Evolutionary conservation across 1,140 invertebrate species (phyloP).

Genomic region (Stenopsyche tienmushanensis): DNA sequence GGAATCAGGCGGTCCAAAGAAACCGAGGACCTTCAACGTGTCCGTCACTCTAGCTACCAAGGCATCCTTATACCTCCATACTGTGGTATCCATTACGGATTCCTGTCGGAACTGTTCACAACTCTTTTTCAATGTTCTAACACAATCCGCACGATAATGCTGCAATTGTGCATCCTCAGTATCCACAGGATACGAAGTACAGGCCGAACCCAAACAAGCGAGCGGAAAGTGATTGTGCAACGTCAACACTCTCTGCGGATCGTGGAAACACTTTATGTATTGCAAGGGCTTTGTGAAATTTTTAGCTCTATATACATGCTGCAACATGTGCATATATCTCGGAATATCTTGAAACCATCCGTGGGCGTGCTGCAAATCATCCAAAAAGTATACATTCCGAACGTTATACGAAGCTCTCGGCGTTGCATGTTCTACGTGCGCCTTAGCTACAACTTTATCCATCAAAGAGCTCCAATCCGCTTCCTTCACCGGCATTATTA

Average conservation of each 20-base stretch:
- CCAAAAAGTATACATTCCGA: conserved; percentile 92
- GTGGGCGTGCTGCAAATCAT: conserved; percentile 81
- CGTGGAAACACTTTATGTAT: conserved; percentile 94
- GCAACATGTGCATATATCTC: conserved; percentile 90
- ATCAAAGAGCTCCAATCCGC: conserved; percentile 80
- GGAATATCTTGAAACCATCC: conserved; percentile 82
- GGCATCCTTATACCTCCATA: conserved; percentile 83
- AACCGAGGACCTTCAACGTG: conserved; percentile 71
- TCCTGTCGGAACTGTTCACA: conserved; percentile 82
- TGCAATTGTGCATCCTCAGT: conserved; percentile 84
- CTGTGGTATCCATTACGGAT: conserved; percentile 80
- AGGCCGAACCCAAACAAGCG: conserved; percentile 80
- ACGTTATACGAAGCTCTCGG: conserved; percentile 82
- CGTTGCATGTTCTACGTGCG: conserved; percentile 74
- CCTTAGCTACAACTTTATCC: conserved; percentile 69
- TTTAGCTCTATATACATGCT: conserved; percentile 86
- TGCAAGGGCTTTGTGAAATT: conserved; percentile 93
- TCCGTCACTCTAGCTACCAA: conserved; percentile 69
- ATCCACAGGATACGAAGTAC: conserved; percentile 83
- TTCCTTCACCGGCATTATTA: conserved; percentile 87
- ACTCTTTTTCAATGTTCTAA: conserved; percentile 82
- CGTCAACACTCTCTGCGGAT: conserved; percentile 83
- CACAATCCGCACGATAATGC: conserved; percentile 91
- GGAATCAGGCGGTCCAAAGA: conserved; percentile 55
- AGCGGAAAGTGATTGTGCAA: conserved; percentile 93